A percentile compares a stretch with the other conserved stretches of the same genome.
Conservation (phyloP, 2,797 vertebrate genomes). For the Miichthys miiuy region DNA sequence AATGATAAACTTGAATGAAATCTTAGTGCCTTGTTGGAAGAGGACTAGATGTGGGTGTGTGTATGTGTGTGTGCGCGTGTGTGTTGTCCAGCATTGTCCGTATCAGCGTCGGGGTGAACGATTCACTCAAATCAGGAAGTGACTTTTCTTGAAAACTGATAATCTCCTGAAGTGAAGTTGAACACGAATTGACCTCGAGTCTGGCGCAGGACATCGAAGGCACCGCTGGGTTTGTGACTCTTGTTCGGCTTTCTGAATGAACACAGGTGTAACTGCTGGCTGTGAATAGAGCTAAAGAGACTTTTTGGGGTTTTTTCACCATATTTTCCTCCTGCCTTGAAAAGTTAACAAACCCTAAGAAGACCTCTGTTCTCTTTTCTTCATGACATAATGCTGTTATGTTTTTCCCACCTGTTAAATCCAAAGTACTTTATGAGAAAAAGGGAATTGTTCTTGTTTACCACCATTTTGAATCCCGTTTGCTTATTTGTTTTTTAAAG, state of each 20-base stretch:
- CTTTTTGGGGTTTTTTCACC: not conserved
- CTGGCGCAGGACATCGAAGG: conserved; percentile 14
- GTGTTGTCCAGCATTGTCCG: conserved; percentile 4
- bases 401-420: conserved; percentile 29
- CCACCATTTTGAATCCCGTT: not conserved
- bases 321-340: conserved; percentile 56
- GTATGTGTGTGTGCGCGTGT: conserved; percentile 3
- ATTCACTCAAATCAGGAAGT: conserved; percentile 13
- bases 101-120: not conserved
- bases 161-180: not conserved
- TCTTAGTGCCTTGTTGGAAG: conserved; percentile 93
- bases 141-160: conserved; percentile 12
- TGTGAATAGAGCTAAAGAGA: conserved; percentile 56
- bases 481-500: conserved; percentile 10
- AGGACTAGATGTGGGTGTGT: conserved; percentile 14
- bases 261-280: conserved; percentile 35
- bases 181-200: not conserved
- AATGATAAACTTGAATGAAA: conserved; percentile 92
- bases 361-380: conserved; percentile 17
- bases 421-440: conserved; percentile 41
- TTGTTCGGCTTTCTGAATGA: conserved; percentile 2
- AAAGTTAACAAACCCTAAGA: conserved; percentile 18
- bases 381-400: conserved; percentile 25
- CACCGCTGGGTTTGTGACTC: conserved; percentile 10
- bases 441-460: conserved; percentile 24